phyloP scores from a whole-genome alignment of 2,888 invertebrate genomes.

The Drosophila rellima region DNA sequence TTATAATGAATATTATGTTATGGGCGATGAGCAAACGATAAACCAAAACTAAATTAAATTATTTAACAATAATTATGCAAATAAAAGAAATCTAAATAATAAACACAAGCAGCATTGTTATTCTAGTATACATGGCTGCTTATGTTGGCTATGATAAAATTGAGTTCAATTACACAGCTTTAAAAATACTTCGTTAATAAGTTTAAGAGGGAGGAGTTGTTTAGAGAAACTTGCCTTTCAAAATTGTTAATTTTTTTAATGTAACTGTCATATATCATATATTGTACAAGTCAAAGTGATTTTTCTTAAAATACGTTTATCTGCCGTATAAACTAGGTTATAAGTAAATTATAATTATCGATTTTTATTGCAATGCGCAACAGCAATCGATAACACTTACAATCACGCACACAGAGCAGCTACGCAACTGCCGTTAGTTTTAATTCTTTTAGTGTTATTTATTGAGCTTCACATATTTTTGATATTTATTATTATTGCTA shows the following conservation, averaged over 20 bases:
- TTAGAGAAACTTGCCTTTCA: too few species aligned
- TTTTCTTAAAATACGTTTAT: neutral
- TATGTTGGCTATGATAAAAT: neutral
- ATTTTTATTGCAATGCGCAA: neutral
- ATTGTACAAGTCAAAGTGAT: neutral
- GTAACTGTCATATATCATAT: too few species aligned
- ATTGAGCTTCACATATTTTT: neutral
- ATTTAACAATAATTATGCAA: slow-evolving; percentile 30
- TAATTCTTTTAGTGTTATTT: neutral
- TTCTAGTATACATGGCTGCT: neutral
- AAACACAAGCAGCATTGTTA: neutral
- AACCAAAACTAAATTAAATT: slow-evolving; percentile 39
- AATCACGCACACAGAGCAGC: neutral
- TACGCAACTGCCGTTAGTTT: neutral
- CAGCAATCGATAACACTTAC: neutral
- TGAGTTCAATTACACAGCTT: neutral
- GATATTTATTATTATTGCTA: slow-evolving; percentile 5
- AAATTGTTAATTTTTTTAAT: too few species aligned
- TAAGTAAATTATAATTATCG: slow-evolving; percentile 18
- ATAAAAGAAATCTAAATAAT: slow-evolving; percentile 21
- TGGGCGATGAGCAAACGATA: slow-evolving; percentile 24
- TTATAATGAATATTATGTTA: slow-evolving; percentile 24
- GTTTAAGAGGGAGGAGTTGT: too few species aligned
- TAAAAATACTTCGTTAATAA: too few species aligned
- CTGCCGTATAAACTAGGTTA: neutral